These are phyloP conservation scores for Poecilobothrus nobilitatus DNA, from an alignment of 2,888 invertebrate species.

Conservation along the genomic window DNA sequence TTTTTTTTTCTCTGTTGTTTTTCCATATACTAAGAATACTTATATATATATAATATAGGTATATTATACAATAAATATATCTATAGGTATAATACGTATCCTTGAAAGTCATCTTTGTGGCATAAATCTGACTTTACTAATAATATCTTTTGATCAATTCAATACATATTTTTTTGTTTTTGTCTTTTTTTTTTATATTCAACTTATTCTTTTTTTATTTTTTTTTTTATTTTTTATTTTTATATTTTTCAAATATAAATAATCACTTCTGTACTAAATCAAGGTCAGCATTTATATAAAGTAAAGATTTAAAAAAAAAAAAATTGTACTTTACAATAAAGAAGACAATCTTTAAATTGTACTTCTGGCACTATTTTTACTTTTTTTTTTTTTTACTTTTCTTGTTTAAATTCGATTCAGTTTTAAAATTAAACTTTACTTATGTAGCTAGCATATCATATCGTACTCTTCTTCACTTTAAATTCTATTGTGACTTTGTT, in stretches of 20 bases:
- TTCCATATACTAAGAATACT: no score
- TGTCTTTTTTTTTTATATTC: not conserved
- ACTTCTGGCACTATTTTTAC: not conserved
- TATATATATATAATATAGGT: no score
- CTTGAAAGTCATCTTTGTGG: not conserved
- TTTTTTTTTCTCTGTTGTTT: no score
- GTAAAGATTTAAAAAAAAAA: not conserved
- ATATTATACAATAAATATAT: no score
- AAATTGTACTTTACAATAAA: not conserved
- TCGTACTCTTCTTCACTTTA: no score
- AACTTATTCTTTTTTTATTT: not conserved
- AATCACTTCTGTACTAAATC: slow-evolving; percentile 4
- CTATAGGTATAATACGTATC: not conserved
- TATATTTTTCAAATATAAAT: not conserved
- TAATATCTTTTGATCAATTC: not conserved
- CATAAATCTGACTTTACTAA: not conserved
- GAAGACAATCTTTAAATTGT: not conserved
- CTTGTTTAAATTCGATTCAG: not conserved
- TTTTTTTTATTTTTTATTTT: not conserved
- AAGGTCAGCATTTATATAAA: not conserved
- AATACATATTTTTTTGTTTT: not conserved
- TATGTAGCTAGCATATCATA: no score
- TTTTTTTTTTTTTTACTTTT: no score
- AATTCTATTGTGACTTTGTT: no score
- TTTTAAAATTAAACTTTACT: not conserved